Base-by-base conservation (phyloP, 2,797 vertebrate genomes). In the Lepidocolaptes lacrymiger region DNA sequence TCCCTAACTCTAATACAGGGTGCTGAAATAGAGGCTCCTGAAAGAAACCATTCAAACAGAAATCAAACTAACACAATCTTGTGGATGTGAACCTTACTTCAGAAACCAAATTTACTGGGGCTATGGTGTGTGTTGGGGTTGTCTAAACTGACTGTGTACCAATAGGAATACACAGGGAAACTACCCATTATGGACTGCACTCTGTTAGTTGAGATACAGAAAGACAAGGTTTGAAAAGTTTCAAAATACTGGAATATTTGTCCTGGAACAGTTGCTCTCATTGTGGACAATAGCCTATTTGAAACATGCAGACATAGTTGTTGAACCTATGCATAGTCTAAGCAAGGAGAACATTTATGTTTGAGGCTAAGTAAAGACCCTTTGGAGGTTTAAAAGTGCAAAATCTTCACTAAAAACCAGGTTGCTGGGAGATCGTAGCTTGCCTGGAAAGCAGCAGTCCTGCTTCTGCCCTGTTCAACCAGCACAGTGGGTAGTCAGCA, bases 401-500 rank as follows among this genome's bases (percentile, higher is more conserved):
- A 36, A 63, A 41, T 37, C 23, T 17, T 36, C 27, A 34, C 30
- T 43, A n/a, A 69, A 87, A 79, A 76, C 13, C 4, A 15, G 5
- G 72, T 68, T 43, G 5, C 19, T 64, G 17, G 24, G 34, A 69
- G 32, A 36, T 16, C 2, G 2, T 32, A 85, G 6, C 14, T 72
- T 81, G 3, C 8, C 66, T 62, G 54, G 48, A 71, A 85, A 61
- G 14, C 39, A 62, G 16, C 43, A 20, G 34, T 46, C 22, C 13
- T 59, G 3, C 17, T 62, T 91, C 20, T 76, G 7, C 7, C 10
- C 3, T 59, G 10, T 17, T 16, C 3, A 4, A 41, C 7, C 22
- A 34, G 14, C 2, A 1, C 0, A 1, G 6, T 1, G 2, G 14
- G 12, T 37, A 13, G 7, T 22, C 37, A 85, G 12, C 1, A 1